Conservation (phyloP, 2,888 invertebrate genomes). For the Orchesellides sinensis region DNA sequence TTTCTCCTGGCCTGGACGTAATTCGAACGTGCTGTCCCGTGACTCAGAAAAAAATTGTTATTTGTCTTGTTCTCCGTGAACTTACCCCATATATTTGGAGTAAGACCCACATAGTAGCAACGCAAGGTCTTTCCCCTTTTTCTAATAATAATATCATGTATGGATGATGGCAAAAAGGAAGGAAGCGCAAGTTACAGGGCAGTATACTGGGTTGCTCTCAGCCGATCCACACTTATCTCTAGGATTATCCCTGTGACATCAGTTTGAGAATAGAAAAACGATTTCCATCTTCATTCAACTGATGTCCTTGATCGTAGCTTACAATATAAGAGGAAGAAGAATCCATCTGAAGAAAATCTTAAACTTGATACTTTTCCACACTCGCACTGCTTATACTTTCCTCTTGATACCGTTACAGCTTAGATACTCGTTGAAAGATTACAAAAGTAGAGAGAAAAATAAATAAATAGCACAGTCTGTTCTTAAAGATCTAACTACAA, state of each 20-base stretch:
- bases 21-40: background rate
- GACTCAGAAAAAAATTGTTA: background rate
- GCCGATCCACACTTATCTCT: conserved; percentile 13
- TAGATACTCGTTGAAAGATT: too few relatives aligned
- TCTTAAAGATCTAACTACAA: background rate
- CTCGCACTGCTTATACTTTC: too few relatives aligned
- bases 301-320: background rate
- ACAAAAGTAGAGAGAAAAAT: background rate
- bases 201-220: too few relatives aligned
- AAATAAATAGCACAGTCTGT: background rate
- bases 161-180: background rate
- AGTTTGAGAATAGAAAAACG: conserved; percentile 6
- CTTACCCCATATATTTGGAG: background rate
- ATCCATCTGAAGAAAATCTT: background rate
- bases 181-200: background rate
- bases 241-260: conserved; percentile 18
- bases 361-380: too few relatives aligned
- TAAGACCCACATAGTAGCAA: too few relatives aligned
- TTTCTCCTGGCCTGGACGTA: background rate
- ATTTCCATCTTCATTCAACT: background rate
- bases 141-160: background rate
- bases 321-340: background rate
- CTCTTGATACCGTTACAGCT: too few relatives aligned
- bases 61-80: background rate
- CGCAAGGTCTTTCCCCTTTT: background rate